Base-by-base conservation (phyloP, 92 coral and sea anemone species). In the Umimayanthus kanabou region DNA sequence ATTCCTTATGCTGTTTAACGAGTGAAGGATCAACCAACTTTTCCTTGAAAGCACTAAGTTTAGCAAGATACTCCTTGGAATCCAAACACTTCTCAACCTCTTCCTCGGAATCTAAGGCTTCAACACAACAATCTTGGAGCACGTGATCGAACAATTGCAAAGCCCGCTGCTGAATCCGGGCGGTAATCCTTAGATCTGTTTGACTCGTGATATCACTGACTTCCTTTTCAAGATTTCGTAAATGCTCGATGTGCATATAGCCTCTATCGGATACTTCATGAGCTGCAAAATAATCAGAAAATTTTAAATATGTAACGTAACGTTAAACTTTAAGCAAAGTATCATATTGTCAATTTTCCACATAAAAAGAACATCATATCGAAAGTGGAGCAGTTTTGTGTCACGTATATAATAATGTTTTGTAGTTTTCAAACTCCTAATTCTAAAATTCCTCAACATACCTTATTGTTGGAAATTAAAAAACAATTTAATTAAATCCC, bases 61-160 rank as follows among this genome's bases (percentile, higher is more conserved):
- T 20, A 9, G 33, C 26, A 16, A 75, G 80, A 42, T 39, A 75
- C 7, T 75, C 50, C 33, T 42, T 42, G 53, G 80, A 75, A 26
- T 37, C 47, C 49, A 75, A 22, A 40, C 80, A 75, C 9, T 23
- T 75, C 15, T 75, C 50, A 75, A 75, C 1, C 80, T 75, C 80
- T 16, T 39, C 55, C 2, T 42, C 80, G 14, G 25, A 9, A 2
- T 75, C 25, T 37, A 75, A 3, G 30, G 49, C 80, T 75, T 75
- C 80, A 40, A 75, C 33, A 22, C 80, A 75, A 42, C 80, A 39
- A 23, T 75, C 80, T 42, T 75, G 80, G 53, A 75, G 80, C 29
- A 75, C 80, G 13, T 75, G 80, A 75, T 75, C 80, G 5, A 75
- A 20, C 25, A 22, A 15, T 9, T 75, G 80, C 53, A 39, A 75